These are phyloP conservation scores for Ips typographus DNA, from an alignment of 1,140 invertebrate genomes.

Conservation along the genomic window DNA sequence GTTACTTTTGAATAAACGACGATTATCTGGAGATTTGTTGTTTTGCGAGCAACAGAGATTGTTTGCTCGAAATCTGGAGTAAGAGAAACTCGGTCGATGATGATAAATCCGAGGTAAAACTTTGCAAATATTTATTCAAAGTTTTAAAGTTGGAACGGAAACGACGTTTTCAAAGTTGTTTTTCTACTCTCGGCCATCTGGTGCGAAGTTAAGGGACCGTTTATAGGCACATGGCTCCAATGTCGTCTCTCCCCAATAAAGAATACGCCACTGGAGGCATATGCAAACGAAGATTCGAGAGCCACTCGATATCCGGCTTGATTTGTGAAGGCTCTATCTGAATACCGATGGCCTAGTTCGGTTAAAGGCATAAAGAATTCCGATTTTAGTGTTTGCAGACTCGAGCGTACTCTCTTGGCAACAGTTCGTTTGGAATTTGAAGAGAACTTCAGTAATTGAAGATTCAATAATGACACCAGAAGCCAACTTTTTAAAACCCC, in stretches of 20 bases:
- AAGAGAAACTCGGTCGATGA: no score
- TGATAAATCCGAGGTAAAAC: conserved; percentile 13
- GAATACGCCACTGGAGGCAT: conserved; percentile 20
- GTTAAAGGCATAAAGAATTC: background rate
- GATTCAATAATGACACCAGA: no score
- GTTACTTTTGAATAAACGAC: no score
- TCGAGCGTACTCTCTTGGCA: no score
- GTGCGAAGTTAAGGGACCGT: conserved; percentile 10
- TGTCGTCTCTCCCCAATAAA: conserved; percentile 8
- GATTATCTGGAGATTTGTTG: no score
- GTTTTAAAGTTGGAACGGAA: conserved; percentile 10
- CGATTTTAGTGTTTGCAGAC: no score
- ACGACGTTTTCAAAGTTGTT: conserved; percentile 13
- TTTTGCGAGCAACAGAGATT: no score
- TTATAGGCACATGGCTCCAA: conserved; percentile 12
- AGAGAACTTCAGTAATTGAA: no score
- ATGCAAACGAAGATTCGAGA: conserved; percentile 20
- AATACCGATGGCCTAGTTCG: conserved; percentile 4
- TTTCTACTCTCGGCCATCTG: conserved; percentile 19
- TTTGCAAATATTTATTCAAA: background rate
- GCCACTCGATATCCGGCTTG: conserved; percentile 20
- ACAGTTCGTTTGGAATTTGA: no score
- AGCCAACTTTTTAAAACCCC: no score
- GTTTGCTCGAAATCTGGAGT: no score
- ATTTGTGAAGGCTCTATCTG: conserved; percentile 15